Percentiles rank a stretch among this genome's conserved stretches.
Evolutionary conservation across 2,797 vertebrate species (phyloP).

Genomic region (Stomatorhinus walkeri): DNA sequence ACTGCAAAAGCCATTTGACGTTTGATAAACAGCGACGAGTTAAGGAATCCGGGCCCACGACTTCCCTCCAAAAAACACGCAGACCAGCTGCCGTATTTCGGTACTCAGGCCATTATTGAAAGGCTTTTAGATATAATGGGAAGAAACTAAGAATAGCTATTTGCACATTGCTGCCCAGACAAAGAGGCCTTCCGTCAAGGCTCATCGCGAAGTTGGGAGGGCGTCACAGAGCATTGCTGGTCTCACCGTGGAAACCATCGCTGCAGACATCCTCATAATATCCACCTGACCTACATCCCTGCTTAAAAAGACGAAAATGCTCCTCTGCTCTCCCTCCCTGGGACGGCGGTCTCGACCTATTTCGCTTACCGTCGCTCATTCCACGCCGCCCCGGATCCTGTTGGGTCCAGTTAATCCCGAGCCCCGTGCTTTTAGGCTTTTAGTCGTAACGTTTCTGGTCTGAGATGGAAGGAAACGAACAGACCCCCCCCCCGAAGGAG

Average conservation of each 20-base stretch:
- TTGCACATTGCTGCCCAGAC: neutral
- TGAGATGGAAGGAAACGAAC: constrained; percentile 3
- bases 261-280: neutral
- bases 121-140: neutral
- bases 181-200: neutral
- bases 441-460: neutral
- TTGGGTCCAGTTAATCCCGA: constrained; percentile 14
- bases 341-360: neutral
- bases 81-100: neutral
- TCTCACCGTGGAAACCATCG: neutral
- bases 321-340: neutral
- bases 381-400: neutral
- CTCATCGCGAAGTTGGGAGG: neutral
- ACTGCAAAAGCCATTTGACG: neutral
- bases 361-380: neutral
- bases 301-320: neutral
- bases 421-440: neutral
- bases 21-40: neutral
- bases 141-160: neutral
- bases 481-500: constrained; percentile 26
- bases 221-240: neutral
- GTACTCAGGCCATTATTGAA: neutral
- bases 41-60: neutral
- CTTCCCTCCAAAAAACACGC: neutral
- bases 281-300: constrained; percentile 9